Conservation (phyloP, 92 coral and sea anemone species). For the Epizoanthus stellaris region DNA sequence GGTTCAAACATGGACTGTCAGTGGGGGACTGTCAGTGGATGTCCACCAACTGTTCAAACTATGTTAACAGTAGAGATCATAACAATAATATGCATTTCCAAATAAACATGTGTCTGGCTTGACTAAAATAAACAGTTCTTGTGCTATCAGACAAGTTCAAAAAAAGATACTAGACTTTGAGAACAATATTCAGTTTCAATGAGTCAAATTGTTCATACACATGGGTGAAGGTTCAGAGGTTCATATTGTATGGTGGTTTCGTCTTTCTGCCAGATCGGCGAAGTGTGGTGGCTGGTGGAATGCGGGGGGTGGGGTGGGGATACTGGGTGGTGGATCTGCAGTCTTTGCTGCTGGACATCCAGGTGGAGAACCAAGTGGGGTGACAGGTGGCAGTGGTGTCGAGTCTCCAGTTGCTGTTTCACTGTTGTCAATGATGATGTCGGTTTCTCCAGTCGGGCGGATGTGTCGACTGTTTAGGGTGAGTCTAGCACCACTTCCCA, state of each 20-base stretch:
- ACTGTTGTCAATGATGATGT: background rate
- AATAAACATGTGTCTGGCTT: background rate
- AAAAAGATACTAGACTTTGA: too few species aligned
- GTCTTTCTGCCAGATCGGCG: too few species aligned
- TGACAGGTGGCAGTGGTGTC: background rate
- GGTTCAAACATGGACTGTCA: background rate
- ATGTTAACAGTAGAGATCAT: background rate
- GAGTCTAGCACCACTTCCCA: background rate
- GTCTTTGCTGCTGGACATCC: background rate
- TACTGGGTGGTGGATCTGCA: background rate
- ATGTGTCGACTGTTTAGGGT: slow-evolving; percentile 43
- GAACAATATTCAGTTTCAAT: too few species aligned
- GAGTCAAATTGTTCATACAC: background rate
- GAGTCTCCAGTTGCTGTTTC: background rate
- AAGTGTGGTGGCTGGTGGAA: too few species aligned
- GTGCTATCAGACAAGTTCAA: too few species aligned
- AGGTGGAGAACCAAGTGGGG: background rate
- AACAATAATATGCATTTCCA: background rate
- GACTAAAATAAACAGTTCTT: background rate
- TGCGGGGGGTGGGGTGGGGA: too few species aligned
- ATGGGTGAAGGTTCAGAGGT: background rate
- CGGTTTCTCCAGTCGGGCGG: background rate
- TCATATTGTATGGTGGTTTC: too few species aligned
- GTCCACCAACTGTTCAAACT: background rate
- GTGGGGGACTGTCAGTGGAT: background rate